Conservation (phyloP, 2,888 invertebrate species). For the Catocala sponsa region DNA sequence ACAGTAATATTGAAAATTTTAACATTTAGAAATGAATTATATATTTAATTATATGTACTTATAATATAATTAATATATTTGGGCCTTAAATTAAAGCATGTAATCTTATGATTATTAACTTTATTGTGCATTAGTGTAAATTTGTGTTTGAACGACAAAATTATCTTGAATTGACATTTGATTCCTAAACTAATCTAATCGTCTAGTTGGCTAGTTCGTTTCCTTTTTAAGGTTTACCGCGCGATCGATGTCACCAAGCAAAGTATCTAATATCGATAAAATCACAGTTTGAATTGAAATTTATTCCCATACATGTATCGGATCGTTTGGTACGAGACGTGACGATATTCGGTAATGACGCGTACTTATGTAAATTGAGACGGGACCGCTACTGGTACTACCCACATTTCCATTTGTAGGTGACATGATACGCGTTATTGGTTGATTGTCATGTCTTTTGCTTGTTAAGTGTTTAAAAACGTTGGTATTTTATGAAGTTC, state of each 20-base stretch:
- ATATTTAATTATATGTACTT: too few species aligned
- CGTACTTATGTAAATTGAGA: constrained; percentile 45
- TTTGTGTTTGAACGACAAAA: too few species aligned
- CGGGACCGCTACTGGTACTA: constrained; percentile 33
- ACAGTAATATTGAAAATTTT: too few species aligned
- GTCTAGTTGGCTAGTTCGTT: too few species aligned
- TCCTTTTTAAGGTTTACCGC: too few species aligned
- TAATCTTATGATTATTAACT: too few species aligned
- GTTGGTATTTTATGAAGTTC: constrained; percentile 20
- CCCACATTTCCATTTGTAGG: constrained; percentile 38
- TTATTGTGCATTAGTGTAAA: too few species aligned
- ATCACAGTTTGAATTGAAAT: constrained; percentile 10
- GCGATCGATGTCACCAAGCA: not conserved
- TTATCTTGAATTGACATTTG: too few species aligned
- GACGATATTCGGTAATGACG: constrained; percentile 45
- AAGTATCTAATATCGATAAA: not conserved
- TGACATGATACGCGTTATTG: constrained; percentile 33
- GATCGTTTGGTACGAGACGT: constrained; percentile 35
- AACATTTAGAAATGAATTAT: too few species aligned
- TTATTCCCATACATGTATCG: constrained; percentile 19
- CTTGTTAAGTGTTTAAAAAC: constrained; percentile 16
- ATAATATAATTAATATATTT: too few species aligned
- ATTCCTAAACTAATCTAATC: too few species aligned
- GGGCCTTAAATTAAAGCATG: too few species aligned
- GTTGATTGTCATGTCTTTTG: constrained; percentile 18